Base-by-base conservation (phyloP, 2,797 vertebrate genomes). In the Cercopithecus diana region DNA sequence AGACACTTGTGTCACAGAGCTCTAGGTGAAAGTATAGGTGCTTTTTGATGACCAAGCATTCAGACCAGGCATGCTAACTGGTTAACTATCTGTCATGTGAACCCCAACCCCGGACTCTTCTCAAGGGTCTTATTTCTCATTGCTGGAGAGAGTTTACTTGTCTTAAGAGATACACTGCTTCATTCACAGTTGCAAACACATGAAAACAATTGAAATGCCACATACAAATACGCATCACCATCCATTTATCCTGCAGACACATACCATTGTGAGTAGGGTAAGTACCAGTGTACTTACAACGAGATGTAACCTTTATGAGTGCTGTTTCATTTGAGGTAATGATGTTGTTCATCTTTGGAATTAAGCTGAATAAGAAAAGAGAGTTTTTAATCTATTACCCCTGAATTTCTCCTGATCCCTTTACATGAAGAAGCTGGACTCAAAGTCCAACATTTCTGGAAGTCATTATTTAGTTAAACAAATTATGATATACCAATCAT, bases 361-460 rank as follows among this genome's bases (percentile, higher is more conserved):
- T 8, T 87, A 84, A 93, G 12, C 10, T 11, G 41, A 95, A 95
- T 75, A 90, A 77, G 2, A 12, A 94, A 84, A 96, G 26, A 61
- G 4, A 15, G 3, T 61, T 92, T 92, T 90, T n/a, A 41, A 86
- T 84, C 48, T 73, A 30, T 85, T 86, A 41, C 3, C 8, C 10
- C 48, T 93, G 43, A 76, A 7, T 95, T 92, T 93, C 28, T 75
- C 15, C 52, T 77, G 36, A 79, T 11, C 0, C 76, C 3, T 48
- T 88, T 88, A 77, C 36, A 77, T 28, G 0, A 58, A 58, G 19
- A 26, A 36, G 11, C 1, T 70, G 84, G 67, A 43, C 20, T 45
- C 8, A 4, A 81, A 88, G 11, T 52, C 15, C 41, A 48, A 90
- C 9, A 79, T 88, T 97, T 95, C 64, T 39, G 41, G 58, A 92